Evolutionary conservation across 1,140 invertebrate species (phyloP), one percentile per base, ranked within the genome.

Genomic region (Liolophura sinensis): DNA sequence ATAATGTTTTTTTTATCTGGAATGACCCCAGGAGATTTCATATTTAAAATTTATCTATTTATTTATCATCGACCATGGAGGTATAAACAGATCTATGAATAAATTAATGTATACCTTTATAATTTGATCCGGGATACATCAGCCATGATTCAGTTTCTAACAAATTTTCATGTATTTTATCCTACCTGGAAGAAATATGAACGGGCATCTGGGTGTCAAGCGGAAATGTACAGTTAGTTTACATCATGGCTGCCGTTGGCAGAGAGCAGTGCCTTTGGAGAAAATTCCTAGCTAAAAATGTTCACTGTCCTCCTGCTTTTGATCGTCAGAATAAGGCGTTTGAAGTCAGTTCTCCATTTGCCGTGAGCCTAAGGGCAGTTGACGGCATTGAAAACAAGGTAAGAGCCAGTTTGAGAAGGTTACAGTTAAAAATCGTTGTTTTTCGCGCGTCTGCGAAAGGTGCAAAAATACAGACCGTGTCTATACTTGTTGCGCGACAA

Each of bases 291-390:
- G 71, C 68, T 24, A 78, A 76, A 71, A 75, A 79, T 65, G 58
- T 62, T 16, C 70, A 71, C 59, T 25, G 81, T 27, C 79, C 78
- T 12, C 64, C 78, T 46, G 78, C 79, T 27, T 81, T 77, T 73
- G 78, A 81, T 60, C 60, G 80, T 20, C 74, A 78, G 51, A 72
- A 80, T 69, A 71, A 73, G n/a, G 76, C 76, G 47, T 74, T 71
- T 40, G 73, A 74, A 54, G 73, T 75, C 24, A 78, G 75, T 57
- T 76, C 73, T 25, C 78, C 79, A 49, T 71, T 81, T 58, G 76
- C 73, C 57, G 73, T 82, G 47, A 65, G 60, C 25, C 58, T 82
- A 1, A 79, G 76, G 46, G 60, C 62, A 48, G 61, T 82, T 16
- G 70, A 77, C 25, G 80, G 75, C 9, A 68, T 82, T 16, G 54